Percentiles rank a stretch among this genome's conserved stretches.
Conservation (phyloP, 2,888 invertebrate genomes). For the Epinotia nisella region DNA sequence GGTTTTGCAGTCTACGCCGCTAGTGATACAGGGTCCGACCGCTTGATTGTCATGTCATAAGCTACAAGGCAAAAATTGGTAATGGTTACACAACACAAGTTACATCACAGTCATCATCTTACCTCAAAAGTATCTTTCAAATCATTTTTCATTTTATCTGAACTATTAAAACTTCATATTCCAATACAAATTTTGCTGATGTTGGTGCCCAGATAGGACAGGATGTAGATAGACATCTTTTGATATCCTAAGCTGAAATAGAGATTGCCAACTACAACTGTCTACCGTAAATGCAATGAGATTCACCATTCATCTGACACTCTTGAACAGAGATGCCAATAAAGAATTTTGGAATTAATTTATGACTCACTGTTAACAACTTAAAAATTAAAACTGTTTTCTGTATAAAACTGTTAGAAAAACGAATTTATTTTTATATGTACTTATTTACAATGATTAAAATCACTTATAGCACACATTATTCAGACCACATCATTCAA, state of each 20-base stretch:
- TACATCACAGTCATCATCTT: no score
- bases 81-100: background rate
- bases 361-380: no score
- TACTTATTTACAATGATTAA: no score
- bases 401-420: no score
- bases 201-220: no score
- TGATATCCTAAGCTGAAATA: background rate
- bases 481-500: background rate
- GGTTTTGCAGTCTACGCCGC: conserved; percentile 38
- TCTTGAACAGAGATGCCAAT: background rate
- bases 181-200: no score
- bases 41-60: conserved; percentile 27
- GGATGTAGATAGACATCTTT: background rate
- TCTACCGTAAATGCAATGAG: background rate
- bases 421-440: no score
- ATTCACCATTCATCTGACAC: background rate
- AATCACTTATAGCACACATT: no score
- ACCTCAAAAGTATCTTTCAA: no score
- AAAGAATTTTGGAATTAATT: background rate
- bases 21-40: conserved; percentile 2
- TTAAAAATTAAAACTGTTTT: no score
- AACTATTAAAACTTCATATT: no score
- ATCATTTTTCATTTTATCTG: no score
- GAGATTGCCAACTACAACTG: background rate
- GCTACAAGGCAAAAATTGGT: background rate